Percentiles rank a stretch among this genome's conserved stretches.
Conservation (phyloP, 2,113 vertebrate genomes). For the Channa maculata region DNA sequence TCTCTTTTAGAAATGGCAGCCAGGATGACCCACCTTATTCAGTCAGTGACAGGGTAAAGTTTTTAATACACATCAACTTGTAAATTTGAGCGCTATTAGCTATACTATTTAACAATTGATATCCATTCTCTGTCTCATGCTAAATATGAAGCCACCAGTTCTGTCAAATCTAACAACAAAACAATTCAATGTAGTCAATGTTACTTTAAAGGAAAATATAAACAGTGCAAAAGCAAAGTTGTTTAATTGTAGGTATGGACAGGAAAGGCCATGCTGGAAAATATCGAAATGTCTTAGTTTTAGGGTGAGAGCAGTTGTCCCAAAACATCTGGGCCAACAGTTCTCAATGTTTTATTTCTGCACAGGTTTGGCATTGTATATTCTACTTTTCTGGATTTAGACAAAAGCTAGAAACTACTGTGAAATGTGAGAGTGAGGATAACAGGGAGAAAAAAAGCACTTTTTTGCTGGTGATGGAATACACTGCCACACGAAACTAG, state of each 20-base stretch:
- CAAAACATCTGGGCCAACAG: no score
- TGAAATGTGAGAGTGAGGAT: neutral
- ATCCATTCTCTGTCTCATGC: neutral
- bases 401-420: conserved; percentile 11
- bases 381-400: conserved; percentile 4
- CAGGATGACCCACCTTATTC: neutral
- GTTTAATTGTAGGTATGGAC: conserved; percentile 3
- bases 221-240: conserved; percentile 3
- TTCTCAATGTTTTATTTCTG: neutral
- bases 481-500: conserved; percentile 34
- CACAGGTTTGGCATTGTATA: conserved; percentile 3
- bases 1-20: conserved; percentile 26
- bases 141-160: conserved; percentile 8
- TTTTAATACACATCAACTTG: neutral
- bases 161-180: neutral
- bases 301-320: no score
- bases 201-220: conserved; percentile 9
- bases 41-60: neutral
- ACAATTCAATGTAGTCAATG: no score
- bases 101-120: neutral
- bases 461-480: neutral
- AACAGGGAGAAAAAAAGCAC: conserved; percentile 12
- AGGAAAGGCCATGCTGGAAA: neutral
- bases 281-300: no score
- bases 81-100: neutral